A percentile compares a stretch with the other conserved stretches of the same genome.
phyloP scores from a whole-genome alignment of 1,140 invertebrate species.

The Fopius arisanus region DNA sequence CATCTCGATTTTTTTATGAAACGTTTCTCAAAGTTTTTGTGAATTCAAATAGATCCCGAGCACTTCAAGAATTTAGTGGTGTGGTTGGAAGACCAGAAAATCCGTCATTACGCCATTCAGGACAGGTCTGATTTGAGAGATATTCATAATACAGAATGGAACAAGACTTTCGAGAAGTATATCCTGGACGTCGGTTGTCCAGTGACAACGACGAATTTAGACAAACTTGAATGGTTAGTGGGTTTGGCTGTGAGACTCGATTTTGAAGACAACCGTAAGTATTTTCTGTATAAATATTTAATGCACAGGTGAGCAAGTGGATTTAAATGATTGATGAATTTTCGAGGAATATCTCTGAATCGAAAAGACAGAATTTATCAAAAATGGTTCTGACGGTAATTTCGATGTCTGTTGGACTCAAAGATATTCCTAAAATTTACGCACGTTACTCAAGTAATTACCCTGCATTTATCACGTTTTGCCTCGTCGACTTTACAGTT shows the following conservation, averaged over 20 bases:
- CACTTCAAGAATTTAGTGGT: constrained; percentile 81
- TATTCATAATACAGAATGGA: constrained; percentile 74
- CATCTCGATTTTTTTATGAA: not conserved
- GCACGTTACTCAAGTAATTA: too few species aligned
- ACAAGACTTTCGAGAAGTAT: constrained; percentile 78
- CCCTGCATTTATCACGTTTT: constrained; percentile 47
- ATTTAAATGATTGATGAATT: too few species aligned
- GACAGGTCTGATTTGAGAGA: constrained; percentile 77
- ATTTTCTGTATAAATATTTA: constrained; percentile 26
- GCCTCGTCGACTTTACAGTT: constrained; percentile 62
- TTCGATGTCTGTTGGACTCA: too few species aligned
- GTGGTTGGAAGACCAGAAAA: constrained; percentile 96
- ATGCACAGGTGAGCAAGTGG: too few species aligned
- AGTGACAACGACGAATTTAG: constrained; percentile 58
- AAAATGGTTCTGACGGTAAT: too few species aligned
- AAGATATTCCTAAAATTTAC: constrained; percentile 1
- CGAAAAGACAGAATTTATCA: too few species aligned
- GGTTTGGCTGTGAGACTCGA: constrained; percentile 83
- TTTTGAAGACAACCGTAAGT: constrained; percentile 81
- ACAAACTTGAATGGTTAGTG: constrained; percentile 87
- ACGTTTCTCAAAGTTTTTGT: constrained; percentile 24
- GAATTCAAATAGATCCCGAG: constrained; percentile 71
- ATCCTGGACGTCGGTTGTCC: constrained; percentile 77
- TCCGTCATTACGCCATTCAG: constrained; percentile 87
- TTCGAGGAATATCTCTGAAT: too few species aligned